A percentile compares a stretch with the other conserved stretches of the same genome.
Evolutionary conservation across 23 tunicate genomes (phyloP).

Genomic region (Ascidia mentula): DNA sequence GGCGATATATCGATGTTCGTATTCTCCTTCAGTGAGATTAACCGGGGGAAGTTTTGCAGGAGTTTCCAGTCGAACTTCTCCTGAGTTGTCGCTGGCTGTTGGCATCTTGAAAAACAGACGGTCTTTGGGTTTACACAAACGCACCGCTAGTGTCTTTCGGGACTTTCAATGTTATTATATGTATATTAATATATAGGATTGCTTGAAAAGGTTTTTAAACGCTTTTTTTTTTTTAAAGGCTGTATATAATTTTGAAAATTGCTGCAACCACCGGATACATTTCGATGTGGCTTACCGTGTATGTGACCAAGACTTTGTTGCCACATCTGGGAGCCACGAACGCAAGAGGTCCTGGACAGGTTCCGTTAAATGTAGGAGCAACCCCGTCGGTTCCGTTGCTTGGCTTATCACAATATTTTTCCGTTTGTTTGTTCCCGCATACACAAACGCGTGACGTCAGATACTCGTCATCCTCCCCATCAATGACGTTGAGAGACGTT

Average conservation of each 20-base stretch:
- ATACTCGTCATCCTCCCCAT: not conserved
- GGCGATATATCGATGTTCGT: constrained; percentile 56
- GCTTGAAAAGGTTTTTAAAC: no score
- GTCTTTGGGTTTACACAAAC: no score
- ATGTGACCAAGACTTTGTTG: constrained; percentile 41
- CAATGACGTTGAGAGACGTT: not conserved
- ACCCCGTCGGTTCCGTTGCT: constrained; percentile 15
- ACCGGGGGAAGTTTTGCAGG: constrained; percentile 41
- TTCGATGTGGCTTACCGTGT: constrained; percentile 54
- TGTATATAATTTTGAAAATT: no score
- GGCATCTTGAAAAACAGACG: constrained; percentile 40
- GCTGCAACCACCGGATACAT: no score
- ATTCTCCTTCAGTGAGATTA: constrained; percentile 42
- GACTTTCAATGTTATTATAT: no score
- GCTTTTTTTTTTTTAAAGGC: no score
- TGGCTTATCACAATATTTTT: constrained; percentile 50
- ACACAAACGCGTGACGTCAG: constrained; percentile 37
- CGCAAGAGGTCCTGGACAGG: constrained; percentile 49
- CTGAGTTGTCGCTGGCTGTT: constrained; percentile 41
- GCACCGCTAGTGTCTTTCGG: no score
- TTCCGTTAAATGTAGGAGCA: constrained; percentile 37
- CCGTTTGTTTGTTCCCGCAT: constrained; percentile 47
- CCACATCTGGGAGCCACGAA: constrained; percentile 52
- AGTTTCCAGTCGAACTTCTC: constrained; percentile 17
- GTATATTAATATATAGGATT: no score